These are phyloP conservation scores for Zeugodacus cucurbitae DNA, from an alignment of 1,140 invertebrate species.

Conservation along the genomic window DNA sequence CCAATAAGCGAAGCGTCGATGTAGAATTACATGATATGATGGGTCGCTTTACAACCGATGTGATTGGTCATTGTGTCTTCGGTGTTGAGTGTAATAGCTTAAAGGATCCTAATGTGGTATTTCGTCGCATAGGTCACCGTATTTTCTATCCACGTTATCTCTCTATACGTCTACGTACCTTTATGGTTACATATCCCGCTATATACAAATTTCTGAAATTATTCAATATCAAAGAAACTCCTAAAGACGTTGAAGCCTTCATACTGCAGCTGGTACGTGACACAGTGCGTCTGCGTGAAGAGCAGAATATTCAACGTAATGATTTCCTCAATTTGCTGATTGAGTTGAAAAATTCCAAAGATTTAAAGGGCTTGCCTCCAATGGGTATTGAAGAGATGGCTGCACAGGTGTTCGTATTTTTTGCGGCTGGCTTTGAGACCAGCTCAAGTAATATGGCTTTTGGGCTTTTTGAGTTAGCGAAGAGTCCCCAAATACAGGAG, in stretches of 20 bases:
- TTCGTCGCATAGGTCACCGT: too few species aligned
- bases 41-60: conserved; percentile 71
- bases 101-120: too few species aligned
- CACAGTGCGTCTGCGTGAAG: conserved; percentile 65
- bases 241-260: conserved; percentile 68
- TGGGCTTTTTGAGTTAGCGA: conserved; percentile 67
- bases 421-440: too few species aligned
- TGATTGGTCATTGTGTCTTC: conserved; percentile 67
- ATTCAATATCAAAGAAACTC: conserved; percentile 43
- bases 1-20: conserved; percentile 39
- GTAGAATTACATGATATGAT: conserved; percentile 60
- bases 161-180: not conserved
- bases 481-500: conserved; percentile 68
- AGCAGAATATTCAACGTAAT: conserved; percentile 65
- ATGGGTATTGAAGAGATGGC: too few species aligned
- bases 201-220: not conserved
- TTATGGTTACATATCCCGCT: not conserved
- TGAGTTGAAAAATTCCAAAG: conserved; percentile 63
- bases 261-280: conserved; percentile 64
- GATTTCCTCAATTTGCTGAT: conserved; percentile 71
- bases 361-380: not conserved
- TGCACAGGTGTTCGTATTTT: too few species aligned
- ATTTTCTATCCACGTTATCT: too few species aligned
- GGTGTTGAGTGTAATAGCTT: too few species aligned
- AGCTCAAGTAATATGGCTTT: conserved; percentile 69